Evolutionary conservation across 2,113 vertebrate species (phyloP).

Genomic region (Tachycineta bicolor): DNA sequence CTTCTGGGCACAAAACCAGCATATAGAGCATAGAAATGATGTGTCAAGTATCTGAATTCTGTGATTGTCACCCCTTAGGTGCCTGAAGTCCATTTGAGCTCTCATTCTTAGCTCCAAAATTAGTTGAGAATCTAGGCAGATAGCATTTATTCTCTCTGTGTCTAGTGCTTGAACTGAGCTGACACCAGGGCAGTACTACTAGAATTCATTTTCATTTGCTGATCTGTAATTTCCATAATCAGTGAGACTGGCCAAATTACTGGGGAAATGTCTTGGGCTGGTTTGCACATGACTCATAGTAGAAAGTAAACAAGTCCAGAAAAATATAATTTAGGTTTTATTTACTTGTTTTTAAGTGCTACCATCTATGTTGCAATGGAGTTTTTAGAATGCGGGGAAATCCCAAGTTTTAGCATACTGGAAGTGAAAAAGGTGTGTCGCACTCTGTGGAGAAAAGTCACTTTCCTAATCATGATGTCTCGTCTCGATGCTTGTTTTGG

Average conservation of each 20-base stretch:
- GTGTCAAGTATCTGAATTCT: not conserved
- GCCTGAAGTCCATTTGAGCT: not conserved
- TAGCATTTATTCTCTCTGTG: not conserved
- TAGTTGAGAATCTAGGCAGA: not conserved
- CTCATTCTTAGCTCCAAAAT: not conserved
- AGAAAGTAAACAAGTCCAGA: not conserved
- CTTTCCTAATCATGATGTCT: not conserved
- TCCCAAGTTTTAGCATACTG: not conserved
- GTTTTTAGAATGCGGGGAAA: not conserved
- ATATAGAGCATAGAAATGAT: not conserved
- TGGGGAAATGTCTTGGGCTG: not conserved
- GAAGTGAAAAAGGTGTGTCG: rapidly evolving
- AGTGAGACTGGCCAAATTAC: not conserved
- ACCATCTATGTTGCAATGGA: not conserved
- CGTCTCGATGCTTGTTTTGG: not conserved
- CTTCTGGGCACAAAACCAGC: not conserved
- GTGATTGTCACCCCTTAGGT: not conserved
- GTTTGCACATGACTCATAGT: not conserved
- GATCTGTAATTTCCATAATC: not conserved
- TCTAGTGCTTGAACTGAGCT: not conserved
- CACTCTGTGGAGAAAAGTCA: not conserved
- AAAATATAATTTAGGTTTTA: not conserved
- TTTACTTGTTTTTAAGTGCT: not conserved
- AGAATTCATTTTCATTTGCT: not conserved
- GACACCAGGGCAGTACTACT: not conserved